Base-by-base conservation (phyloP, 2,113 vertebrate species). In the Ptilorrhoa leucosticta region DNA sequence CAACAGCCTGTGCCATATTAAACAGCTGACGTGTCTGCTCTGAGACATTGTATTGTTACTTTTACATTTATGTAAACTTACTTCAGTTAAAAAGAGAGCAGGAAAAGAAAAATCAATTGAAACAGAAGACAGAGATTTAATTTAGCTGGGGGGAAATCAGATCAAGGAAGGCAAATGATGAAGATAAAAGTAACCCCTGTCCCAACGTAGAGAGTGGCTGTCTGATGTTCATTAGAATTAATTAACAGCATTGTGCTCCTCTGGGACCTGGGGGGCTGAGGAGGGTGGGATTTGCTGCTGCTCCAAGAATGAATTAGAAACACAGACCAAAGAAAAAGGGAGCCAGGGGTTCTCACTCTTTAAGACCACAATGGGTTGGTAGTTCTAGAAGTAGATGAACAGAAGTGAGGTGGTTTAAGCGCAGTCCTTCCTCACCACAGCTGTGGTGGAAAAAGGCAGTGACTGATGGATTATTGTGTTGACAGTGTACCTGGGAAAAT, bases 31-130 rank as follows among this genome's bases (percentile, higher is more conserved):
- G 22, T 93, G 95, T 44, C 75, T 95, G 87, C 94, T 94, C 91
- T 4, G 3, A 95, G 93, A 66, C 66, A 69, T 79, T 84, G 54
- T 51, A 85, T 53, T 44, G 80, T 66, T 90, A 50, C 40, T 97
- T 91, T 87, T 93, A 70, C 89, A 93, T 94, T 96, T 88, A 90
- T 89, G 94, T 95, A 96, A 96, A 96, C 91, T 89, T 95, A 95
- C 88, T 91, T 96, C 78, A 64, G 83, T 81, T 84, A 92, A 95
- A 94, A 88, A 95, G 69, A 82, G 48, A 94, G 28, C 51, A 87
- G 88, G 83, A 79, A 92, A 71, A n/a, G 79, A 87, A 93, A 96
- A 97, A 91, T 97, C 96, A 92, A 96, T 97, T 91, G 93, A 94
- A 97, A 96, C 19, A 76, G 88, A 96, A 83, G 96, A 95, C 12